A percentile compares a stretch with the other conserved stretches of the same genome.
These are phyloP conservation scores for Crossaster papposus DNA, from an alignment of 53 echinoderm and acorn worm species.

Conservation along the genomic window DNA sequence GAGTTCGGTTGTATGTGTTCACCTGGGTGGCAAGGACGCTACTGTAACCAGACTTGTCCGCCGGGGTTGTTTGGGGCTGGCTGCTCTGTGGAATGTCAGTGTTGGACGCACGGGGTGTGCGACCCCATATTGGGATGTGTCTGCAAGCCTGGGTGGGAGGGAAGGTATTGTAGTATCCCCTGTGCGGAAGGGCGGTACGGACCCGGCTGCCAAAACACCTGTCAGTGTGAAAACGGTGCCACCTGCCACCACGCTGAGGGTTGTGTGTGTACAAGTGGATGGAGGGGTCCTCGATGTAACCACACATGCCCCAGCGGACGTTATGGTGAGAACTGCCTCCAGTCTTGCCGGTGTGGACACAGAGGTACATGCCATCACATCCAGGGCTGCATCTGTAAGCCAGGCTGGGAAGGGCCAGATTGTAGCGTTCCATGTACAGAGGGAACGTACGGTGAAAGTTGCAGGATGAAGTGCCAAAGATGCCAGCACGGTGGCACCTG, in stretches of 20 bases:
- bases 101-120: constrained; percentile 62
- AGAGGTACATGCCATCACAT: constrained; percentile 73
- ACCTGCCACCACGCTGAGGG: constrained; percentile 75
- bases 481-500: constrained; percentile 54
- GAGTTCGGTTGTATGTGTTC: constrained; percentile 68
- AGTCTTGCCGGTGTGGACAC: constrained; percentile 72
- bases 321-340: constrained; percentile 67
- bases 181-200: constrained; percentile 73
- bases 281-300: constrained; percentile 67
- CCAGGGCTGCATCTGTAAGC: constrained; percentile 68
- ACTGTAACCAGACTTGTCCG: constrained; percentile 69
- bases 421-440: constrained; percentile 61
- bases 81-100: constrained; percentile 71
- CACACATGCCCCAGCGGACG: constrained; percentile 61
- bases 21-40: constrained; percentile 72
- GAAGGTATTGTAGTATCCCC: constrained; percentile 63
- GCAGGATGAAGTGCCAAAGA: constrained; percentile 38
- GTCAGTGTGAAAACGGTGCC: constrained; percentile 70
- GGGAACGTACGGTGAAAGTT: constrained; percentile 70
- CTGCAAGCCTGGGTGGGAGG: constrained; percentile 72
- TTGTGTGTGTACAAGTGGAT: constrained; percentile 77
- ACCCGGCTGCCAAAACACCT: constrained; percentile 57
- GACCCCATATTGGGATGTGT: constrained; percentile 66
- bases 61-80: constrained; percentile 70
- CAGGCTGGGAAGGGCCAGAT: constrained; percentile 69